Base-by-base conservation (phyloP, 2,888 invertebrate species). In the Agrochola circellaris region DNA sequence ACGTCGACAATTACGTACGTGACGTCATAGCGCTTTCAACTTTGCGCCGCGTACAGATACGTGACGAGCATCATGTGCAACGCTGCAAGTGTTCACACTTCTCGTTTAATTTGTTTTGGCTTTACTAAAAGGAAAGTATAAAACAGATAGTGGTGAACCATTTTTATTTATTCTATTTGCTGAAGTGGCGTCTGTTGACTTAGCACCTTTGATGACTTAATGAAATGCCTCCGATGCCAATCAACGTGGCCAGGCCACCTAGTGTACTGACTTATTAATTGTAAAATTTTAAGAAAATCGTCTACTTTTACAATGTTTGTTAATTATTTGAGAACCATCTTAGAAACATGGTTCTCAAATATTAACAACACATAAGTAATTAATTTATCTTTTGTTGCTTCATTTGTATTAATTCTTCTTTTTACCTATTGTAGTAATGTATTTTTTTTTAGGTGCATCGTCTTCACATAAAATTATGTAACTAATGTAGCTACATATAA, bases 1-100 rank as follows among this genome's bases (percentile, higher is more conserved):
- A 60, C n/a, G 81, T 70, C 73, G 76, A 81, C 84, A 85, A 84
- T 85, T 84, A 84, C 79, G 75, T 75, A 86, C 86, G 87, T 86
- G 87, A 82, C 77, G 72, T 73, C 75, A 81, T 77, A 77, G 66
- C 67, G 77, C 60, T 86, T 75, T 81, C 75, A 75, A 81, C 84
- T 86, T 81, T 73, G 60, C 67, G 61, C 62, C 66, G 61, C 56
- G 58, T 51, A 62, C 56, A 20, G 62, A 26, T 56, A 85, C 86
- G 85, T 85, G 85, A 73, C 76, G 68, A 60, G 84, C 76, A 77
- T 86, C 38, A 48, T 67, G 62, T 77, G 30, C 61, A 70, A n/a
- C 45, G 42, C 42, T 82, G 64, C 64, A 82, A 82, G 68, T 72
- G 78, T 77, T 82, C 64, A 56, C 83, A 68, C 58, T 72, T 77